A percentile compares a stretch with the other conserved stretches of the same genome.
Conservation (phyloP, 2,113 vertebrate genomes). For the Nothoprocta perdicaria region DNA sequence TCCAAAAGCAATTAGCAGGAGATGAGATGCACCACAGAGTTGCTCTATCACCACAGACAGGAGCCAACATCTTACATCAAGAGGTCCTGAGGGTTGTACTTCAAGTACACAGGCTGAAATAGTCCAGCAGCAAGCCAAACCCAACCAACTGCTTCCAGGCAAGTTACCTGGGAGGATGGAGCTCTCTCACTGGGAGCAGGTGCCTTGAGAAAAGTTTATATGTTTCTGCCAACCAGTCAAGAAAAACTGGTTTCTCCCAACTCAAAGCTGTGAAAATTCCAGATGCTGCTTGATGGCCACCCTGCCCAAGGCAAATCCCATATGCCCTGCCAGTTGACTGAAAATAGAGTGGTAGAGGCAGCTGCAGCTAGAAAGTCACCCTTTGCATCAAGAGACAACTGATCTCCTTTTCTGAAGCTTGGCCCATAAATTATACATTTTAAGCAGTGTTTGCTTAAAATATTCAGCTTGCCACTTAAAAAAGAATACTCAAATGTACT, state of each 20-base stretch:
- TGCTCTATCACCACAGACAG: not conserved
- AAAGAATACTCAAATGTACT: constrained; percentile 42
- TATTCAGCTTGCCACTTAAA: constrained; percentile 69
- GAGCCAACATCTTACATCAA: not conserved
- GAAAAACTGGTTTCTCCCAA: not conserved
- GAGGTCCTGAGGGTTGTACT: not conserved
- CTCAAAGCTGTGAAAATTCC: not conserved
- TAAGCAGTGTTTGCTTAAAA: constrained; percentile 70
- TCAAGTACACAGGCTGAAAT: not conserved
- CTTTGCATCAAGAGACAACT: not conserved
- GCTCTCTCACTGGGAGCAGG: not conserved
- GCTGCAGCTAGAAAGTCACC: constrained; percentile 30
- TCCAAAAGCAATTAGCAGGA: not conserved
- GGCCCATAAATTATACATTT: constrained; percentile 71
- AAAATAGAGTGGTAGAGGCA: not conserved
- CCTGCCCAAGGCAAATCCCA: constrained; percentile 13
- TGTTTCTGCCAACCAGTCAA: not conserved
- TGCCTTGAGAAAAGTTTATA: not conserved
- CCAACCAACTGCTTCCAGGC: not conserved
- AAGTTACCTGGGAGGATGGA: not conserved
- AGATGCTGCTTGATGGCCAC: not conserved
- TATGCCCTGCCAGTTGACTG: not conserved
- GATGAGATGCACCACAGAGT: not conserved
- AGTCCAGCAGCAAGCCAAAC: not conserved
- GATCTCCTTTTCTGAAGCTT: constrained; percentile 65